Conservation (phyloP, 2,113 vertebrate genomes). For the Aspiorhynchus laticeps region DNA sequence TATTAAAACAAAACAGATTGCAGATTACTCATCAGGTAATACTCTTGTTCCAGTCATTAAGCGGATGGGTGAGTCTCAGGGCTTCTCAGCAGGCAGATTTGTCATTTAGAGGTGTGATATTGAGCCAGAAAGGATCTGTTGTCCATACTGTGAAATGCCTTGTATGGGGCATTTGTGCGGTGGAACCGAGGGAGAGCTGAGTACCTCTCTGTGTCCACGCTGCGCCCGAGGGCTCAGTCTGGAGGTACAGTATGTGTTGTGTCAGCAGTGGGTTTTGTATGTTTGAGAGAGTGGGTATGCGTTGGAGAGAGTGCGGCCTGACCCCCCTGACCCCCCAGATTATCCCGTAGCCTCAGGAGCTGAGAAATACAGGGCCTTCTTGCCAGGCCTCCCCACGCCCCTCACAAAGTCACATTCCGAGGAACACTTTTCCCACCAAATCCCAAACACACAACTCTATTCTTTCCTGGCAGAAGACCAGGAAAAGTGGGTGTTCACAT, state of each 20-base stretch:
- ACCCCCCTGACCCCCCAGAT: slow-evolving; percentile 65
- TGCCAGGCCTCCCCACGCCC: slow-evolving; percentile 62
- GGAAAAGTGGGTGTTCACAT: slow-evolving; percentile 74
- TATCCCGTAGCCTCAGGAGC: slow-evolving; percentile 60
- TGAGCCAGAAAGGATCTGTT: slow-evolving; percentile 31
- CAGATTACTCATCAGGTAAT: slow-evolving; percentile 46
- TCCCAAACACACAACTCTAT: slow-evolving; percentile 72
- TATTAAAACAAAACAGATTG: background rate
- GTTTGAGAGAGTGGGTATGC: slow-evolving; percentile 59
- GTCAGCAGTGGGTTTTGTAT: slow-evolving; percentile 67
- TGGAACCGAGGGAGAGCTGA: slow-evolving; percentile 26
- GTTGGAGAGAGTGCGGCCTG: slow-evolving; percentile 42
- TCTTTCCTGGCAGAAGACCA: slow-evolving; percentile 70
- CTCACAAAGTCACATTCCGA: slow-evolving; percentile 74
- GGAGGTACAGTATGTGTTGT: slow-evolving; percentile 53
- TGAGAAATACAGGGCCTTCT: slow-evolving; percentile 54
- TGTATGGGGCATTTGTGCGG: slow-evolving; percentile 39
- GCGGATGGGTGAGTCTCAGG: slow-evolving; percentile 30
- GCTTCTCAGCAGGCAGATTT: slow-evolving; percentile 35
- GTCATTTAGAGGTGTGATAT: slow-evolving; percentile 1
- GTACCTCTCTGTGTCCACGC: slow-evolving; percentile 30
- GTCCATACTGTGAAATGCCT: slow-evolving; percentile 33
- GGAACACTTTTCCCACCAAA: slow-evolving; percentile 74
- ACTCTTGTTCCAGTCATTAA: slow-evolving; percentile 8
- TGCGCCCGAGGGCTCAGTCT: slow-evolving; percentile 57